Evolutionary conservation across 2,888 invertebrate genomes (phyloP).

Genomic region (Eumacrocentrus americanus): DNA sequence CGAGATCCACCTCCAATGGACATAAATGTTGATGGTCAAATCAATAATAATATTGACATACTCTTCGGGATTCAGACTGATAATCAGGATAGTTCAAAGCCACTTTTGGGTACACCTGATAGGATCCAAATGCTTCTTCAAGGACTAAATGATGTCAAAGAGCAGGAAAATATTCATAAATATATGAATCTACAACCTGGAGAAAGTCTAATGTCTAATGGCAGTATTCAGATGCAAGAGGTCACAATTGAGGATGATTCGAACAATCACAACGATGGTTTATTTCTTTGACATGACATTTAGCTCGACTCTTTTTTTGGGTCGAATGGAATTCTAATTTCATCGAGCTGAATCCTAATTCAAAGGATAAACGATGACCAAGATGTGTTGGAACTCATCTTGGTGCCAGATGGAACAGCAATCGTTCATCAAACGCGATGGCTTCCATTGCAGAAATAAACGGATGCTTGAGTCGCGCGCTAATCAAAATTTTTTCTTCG

Average conservation of each 20-base stretch:
- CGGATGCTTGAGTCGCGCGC: no score
- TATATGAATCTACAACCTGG: constrained; percentile 52
- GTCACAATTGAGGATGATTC: constrained; percentile 28
- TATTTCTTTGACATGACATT: constrained; percentile 40
- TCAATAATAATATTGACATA: not conserved
- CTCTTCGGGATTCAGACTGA: not conserved
- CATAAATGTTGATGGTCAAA: constrained; percentile 26
- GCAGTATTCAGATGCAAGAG: constrained; percentile 38
- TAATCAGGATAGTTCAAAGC: constrained; percentile 28
- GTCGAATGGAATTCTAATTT: no score
- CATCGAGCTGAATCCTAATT: no score
- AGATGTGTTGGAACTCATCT: no score
- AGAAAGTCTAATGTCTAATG: constrained; percentile 19
- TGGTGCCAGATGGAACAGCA: no score
- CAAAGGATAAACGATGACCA: no score
- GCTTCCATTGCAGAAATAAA: no score
- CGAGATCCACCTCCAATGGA: constrained; percentile 40
- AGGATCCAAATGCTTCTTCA: constrained; percentile 13
- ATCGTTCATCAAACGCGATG: no score
- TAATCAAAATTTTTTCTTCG: no score
- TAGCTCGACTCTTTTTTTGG: no score
- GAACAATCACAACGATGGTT: constrained; percentile 37
- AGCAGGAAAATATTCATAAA: constrained; percentile 32
- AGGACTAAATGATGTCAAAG: constrained; percentile 11
- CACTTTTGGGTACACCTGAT: constrained; percentile 24